A percentile compares a stretch with the other conserved stretches of the same genome.
Evolutionary conservation across 2,888 invertebrate genomes (phyloP).

Genomic region (Drosophila nigricruria): DNA sequence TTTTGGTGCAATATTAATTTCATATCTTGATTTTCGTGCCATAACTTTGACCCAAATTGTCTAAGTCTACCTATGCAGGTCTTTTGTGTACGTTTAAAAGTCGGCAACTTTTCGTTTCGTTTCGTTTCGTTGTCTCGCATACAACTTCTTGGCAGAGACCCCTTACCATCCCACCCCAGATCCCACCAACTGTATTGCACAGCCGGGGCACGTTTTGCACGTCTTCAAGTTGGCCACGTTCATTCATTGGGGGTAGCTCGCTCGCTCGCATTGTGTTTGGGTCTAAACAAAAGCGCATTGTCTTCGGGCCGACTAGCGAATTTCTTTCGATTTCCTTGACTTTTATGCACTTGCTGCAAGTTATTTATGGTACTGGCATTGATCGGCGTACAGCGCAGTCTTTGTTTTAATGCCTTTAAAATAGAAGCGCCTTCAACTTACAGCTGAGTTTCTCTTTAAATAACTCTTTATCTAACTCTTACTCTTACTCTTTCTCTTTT

Average conservation of each 20-base stretch:
- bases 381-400: constrained; percentile 34
- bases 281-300: constrained; percentile 79
- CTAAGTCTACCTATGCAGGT: constrained; percentile 42
- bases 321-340: constrained; percentile 80
- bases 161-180: too few relatives aligned
- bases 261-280: constrained; percentile 61
- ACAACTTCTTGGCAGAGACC: constrained; percentile 6
- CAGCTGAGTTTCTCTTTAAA: constrained; percentile 28
- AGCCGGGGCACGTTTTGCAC: constrained; percentile 64
- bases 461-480: constrained; percentile 19
- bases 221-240: constrained; percentile 70
- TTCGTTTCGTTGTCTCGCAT: constrained; percentile 52
- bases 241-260: constrained; percentile 31
- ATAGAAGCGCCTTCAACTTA: constrained; percentile 26
- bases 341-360: constrained; percentile 80
- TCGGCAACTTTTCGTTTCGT: constrained; percentile 74
- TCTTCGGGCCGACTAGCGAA: constrained; percentile 54
- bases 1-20: constrained; percentile 73
- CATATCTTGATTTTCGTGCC: constrained; percentile 75
- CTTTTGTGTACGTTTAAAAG: constrained; percentile 61
- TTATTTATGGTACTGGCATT: constrained; percentile 80
- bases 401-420: constrained; percentile 45
- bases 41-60: constrained; percentile 73
- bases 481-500: background rate
- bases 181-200: constrained; percentile 16